Percentiles rank a stretch among this genome's conserved stretches.
These are phyloP conservation scores for Spinibarbus caldwelli DNA, from an alignment of 2,797 vertebrate genomes.

Conservation along the genomic window DNA sequence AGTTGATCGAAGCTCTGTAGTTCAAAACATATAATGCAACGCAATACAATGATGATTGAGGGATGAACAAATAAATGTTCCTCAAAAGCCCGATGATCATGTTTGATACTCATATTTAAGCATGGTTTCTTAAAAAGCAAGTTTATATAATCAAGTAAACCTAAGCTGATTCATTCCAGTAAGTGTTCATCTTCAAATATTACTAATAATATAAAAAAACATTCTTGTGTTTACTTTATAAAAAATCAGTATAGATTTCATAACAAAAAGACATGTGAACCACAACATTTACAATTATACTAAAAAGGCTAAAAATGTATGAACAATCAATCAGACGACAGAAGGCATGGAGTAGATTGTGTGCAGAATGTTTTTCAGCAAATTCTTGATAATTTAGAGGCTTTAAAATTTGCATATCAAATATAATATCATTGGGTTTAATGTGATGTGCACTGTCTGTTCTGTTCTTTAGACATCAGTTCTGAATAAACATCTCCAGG, in stretches of 20 bases:
- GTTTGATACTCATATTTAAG: background rate
- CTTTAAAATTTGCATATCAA: background rate
- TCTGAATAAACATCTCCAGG: slow-evolving; percentile 96
- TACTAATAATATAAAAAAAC: background rate
- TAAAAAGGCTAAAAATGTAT: background rate
- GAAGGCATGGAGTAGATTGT: background rate
- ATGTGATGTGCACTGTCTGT: background rate
- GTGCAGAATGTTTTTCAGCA: too few species aligned
- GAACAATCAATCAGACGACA: background rate
- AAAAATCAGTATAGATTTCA: background rate
- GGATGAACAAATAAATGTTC: too few species aligned
- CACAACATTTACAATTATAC: background rate
- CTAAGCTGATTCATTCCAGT: background rate
- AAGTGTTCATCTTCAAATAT: background rate
- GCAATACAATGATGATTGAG: background rate
- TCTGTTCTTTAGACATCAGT: slow-evolving; percentile 86
- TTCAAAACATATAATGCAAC: background rate
- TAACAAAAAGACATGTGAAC: background rate
- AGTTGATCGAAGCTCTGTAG: background rate
- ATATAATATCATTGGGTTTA: background rate
- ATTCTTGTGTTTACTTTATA: background rate
- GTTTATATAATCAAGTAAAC: background rate
- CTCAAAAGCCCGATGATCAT: too few species aligned
- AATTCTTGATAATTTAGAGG: background rate
- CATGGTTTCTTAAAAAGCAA: background rate